These are phyloP conservation scores for Drosophila navojoa DNA, from an alignment of 1,140 invertebrate species.

Conservation along the genomic window DNA sequence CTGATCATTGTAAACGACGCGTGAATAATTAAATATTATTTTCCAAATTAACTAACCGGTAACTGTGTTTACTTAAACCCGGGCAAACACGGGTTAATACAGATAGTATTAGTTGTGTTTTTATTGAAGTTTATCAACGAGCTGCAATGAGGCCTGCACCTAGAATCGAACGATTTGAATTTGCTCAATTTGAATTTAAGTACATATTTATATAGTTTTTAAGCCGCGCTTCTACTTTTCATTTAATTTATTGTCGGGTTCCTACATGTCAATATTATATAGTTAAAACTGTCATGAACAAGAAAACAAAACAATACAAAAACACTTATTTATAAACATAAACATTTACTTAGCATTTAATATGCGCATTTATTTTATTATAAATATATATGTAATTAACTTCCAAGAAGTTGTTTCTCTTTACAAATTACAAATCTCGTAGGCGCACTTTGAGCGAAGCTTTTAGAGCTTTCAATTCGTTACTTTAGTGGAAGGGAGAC, in stretches of 20 bases:
- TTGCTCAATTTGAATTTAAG: slow-evolving; percentile 54
- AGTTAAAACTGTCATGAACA: slow-evolving; percentile 52
- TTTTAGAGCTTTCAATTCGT: background rate
- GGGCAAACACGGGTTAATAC: too few relatives aligned
- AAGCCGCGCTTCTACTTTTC: slow-evolving; percentile 55
- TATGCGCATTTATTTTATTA: slow-evolving; percentile 45
- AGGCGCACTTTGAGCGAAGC: background rate
- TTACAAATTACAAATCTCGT: background rate
- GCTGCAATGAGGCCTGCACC: slow-evolving; percentile 67
- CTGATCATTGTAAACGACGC: too few relatives aligned
- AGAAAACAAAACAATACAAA: slow-evolving; percentile 16
- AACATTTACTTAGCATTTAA: slow-evolving; percentile 62
- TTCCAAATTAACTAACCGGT: too few relatives aligned
- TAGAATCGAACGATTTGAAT: slow-evolving; percentile 45
- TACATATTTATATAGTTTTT: slow-evolving; percentile 61
- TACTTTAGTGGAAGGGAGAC: background rate
- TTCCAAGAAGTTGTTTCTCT: background rate
- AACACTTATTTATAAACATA: slow-evolving; percentile 70
- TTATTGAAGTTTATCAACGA: slow-evolving; percentile 19
- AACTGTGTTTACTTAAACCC: too few relatives aligned
- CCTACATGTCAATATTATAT: slow-evolving; percentile 34
- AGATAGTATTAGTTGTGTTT: slow-evolving; percentile 61
- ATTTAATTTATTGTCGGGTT: slow-evolving; percentile 49
- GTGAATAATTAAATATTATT: too few relatives aligned
- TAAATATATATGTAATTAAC: slow-evolving; percentile 12